Evolutionary conservation across 2,888 invertebrate genomes (phyloP).

Genomic region (Byasa hedistus): DNA sequence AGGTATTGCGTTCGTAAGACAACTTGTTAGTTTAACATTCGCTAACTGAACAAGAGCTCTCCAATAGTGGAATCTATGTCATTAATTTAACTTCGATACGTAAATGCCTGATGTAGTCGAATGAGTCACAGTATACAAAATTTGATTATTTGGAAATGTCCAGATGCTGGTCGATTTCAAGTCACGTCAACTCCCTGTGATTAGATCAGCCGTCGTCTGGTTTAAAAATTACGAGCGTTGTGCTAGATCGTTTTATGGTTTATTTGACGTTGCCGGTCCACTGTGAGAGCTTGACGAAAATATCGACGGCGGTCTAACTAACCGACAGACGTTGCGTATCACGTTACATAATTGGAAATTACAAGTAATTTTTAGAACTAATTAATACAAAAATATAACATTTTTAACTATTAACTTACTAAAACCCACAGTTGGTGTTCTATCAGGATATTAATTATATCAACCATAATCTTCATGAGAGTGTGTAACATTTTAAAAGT

Average conservation of each 20-base stretch:
- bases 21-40: constrained; percentile 71
- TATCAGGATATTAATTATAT: too few species aligned
- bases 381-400: not conserved
- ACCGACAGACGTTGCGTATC: constrained; percentile 62
- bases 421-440: too few species aligned
- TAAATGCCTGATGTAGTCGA: constrained; percentile 21
- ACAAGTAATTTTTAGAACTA: constrained; percentile 47
- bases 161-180: constrained; percentile 32
- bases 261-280: constrained; percentile 56
- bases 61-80: constrained; percentile 43
- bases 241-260: constrained; percentile 52
- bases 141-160: constrained; percentile 44
- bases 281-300: constrained; percentile 59
- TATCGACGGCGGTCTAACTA: constrained; percentile 64
- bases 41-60: constrained; percentile 57
- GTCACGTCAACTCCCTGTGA: constrained; percentile 26
- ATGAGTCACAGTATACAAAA: constrained; percentile 45
- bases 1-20: constrained; percentile 56
- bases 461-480: too few species aligned
- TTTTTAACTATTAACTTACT: too few species aligned
- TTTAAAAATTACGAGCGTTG: constrained; percentile 27
- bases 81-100: constrained; percentile 58
- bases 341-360: constrained; percentile 33
- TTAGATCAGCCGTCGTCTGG: constrained; percentile 35
- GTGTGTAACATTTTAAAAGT: too few species aligned